Base-by-base conservation (phyloP, 2,113 vertebrate species). In the Erythrocercus mccallii region DNA sequence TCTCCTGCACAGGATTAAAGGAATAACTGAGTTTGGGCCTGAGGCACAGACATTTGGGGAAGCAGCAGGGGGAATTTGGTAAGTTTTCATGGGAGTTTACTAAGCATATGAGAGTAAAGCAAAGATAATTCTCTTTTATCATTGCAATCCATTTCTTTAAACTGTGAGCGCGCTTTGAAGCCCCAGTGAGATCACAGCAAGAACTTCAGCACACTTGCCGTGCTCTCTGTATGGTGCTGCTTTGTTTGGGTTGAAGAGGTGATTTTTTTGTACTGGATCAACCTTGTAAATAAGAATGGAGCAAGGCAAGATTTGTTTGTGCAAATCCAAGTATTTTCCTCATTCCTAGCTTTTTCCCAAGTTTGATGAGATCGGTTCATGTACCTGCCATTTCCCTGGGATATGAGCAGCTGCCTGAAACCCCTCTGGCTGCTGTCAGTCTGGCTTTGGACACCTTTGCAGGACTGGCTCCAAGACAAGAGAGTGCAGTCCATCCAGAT, bases 1-100 rank as follows among this genome's bases (percentile, higher is more conserved):
- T 93, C 79, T 92, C 35, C 51, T 80, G 70, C 27, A 22, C 62
- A 51, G 85, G 58, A 93, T 95, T 92, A 96, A 94, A 94, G 72
- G 45, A 51, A 89, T 94, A 90, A 71, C 87, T 66, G 60, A 90
- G 68, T 88, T 68, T 95, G 71, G 51, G 76, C 71, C 90, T 81
- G 82, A 96, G 87, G 88, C 92, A 95, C n/a, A 90, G 77, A 57
- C 73, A 45, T 86, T 53, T 86, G 74, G 71, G 62, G 76, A 88
- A 93, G 85, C 48, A 89, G 72, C 25, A 77, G 60, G 70, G 80
- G 84, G 30, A 91, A 24, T 89, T 31, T 68, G 11, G 51, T 56
- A 68, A 19, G 11, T 93, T 94, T 95, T 90, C 69, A 82, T 56
- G 53, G 15, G 81, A 82, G 33, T 73, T 90, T 79, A 73, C 38